These are phyloP conservation scores for Gadopsis bispinosus DNA, from an alignment of 2,797 vertebrate species.

Conservation along the genomic window DNA sequence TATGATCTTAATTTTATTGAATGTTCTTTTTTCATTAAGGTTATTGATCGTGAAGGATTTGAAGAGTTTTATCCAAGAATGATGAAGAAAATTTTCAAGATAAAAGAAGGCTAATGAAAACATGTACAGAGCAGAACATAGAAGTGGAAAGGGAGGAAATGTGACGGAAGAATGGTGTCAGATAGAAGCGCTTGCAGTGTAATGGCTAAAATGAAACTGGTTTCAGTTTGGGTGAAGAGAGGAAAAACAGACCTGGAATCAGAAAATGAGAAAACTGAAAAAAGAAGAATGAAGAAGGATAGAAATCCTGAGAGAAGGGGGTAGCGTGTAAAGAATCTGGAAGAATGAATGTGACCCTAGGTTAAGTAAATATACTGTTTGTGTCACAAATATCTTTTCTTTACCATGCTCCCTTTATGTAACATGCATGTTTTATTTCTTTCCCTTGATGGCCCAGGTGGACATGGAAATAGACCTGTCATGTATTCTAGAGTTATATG, in stretches of 20 bases:
- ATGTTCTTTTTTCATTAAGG: slow-evolving; percentile 99
- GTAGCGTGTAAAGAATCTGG: slow-evolving; percentile 98
- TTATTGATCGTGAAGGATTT: slow-evolving; percentile 99
- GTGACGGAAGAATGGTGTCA: slow-evolving; percentile 96
- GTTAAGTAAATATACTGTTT: slow-evolving; percentile 99
- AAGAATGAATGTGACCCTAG: slow-evolving; percentile 99
- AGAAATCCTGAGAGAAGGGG: slow-evolving; percentile 95
- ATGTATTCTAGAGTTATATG: slow-evolving; percentile 54
- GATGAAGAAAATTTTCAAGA: slow-evolving; percentile 97
- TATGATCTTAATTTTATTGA: slow-evolving; percentile 98
- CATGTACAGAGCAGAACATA: slow-evolving; percentile 97
- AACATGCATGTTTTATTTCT: slow-evolving; percentile 91
- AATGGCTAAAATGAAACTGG: slow-evolving; percentile 95
- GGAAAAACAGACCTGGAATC: slow-evolving; percentile 93
- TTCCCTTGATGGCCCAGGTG: slow-evolving; percentile 90
- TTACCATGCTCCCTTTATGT: slow-evolving; percentile 89
- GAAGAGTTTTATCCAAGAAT: slow-evolving; percentile 99
- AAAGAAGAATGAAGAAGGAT: slow-evolving; percentile 99
- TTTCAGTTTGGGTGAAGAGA: slow-evolving; percentile 91
- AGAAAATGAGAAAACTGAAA: slow-evolving; percentile 94
- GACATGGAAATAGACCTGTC: slow-evolving; percentile 82
- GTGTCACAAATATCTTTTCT: slow-evolving; percentile 91
- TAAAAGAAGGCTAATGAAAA: slow-evolving; percentile 98
- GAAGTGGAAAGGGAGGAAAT: slow-evolving; percentile 95
- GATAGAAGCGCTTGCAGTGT: slow-evolving; percentile 96